phyloP scores from a whole-genome alignment of 1,140 invertebrate species.

The Zaprionus nigranus region DNA sequence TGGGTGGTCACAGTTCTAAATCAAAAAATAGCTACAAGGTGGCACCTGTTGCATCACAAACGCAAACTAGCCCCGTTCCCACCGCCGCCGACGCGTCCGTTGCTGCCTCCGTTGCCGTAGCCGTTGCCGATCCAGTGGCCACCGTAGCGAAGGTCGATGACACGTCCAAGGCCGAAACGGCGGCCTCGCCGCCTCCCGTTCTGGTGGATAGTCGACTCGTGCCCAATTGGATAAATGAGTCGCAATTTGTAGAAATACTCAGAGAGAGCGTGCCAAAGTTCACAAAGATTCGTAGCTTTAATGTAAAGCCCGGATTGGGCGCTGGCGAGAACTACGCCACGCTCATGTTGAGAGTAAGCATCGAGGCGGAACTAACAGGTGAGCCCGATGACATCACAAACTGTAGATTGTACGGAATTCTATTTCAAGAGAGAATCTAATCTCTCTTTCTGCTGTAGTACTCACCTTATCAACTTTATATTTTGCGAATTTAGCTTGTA shows the following conservation, averaged over 20 bases:
- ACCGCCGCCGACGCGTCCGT: background rate
- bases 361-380: constrained; percentile 52
- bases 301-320: constrained; percentile 31
- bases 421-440: background rate
- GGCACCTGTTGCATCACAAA: constrained; percentile 1
- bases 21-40: constrained; percentile 38
- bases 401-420: background rate
- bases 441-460: background rate
- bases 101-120: background rate
- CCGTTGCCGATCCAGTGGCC: background rate
- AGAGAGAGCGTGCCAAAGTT: constrained; percentile 66
- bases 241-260: constrained; percentile 83
- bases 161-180: background rate
- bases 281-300: constrained; percentile 55
- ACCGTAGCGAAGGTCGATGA: background rate
- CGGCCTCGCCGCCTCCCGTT: background rate
- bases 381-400: constrained; percentile 25
- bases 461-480: background rate
- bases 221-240: constrained; percentile 83
- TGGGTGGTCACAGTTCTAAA: constrained; percentile 48
- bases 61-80: background rate
- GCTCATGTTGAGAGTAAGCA: constrained; percentile 52
- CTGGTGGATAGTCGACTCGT: constrained; percentile 2
- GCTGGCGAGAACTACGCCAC: constrained; percentile 64
- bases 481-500: background rate